phyloP scores from a whole-genome alignment of 2,888 invertebrate genomes.

The Heteropelma amictum region DNA sequence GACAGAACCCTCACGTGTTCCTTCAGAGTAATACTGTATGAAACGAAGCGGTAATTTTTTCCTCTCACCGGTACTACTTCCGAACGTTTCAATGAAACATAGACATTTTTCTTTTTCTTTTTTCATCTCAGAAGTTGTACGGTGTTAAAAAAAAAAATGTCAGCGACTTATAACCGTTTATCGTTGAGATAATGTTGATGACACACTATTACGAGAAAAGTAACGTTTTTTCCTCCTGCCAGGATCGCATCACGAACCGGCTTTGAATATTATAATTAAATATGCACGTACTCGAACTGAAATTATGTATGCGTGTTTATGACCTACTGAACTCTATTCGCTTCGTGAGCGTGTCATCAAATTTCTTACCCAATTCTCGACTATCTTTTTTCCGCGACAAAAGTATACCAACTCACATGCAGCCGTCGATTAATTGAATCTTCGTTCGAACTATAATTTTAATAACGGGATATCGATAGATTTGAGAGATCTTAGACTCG shows the following conservation, averaged over 20 bases:
- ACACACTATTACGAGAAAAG: slow-evolving; percentile 22
- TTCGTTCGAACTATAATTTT: too few species aligned
- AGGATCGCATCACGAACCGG: slow-evolving; percentile 41
- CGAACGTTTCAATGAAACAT: background rate
- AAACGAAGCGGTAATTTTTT: slow-evolving; percentile 41
- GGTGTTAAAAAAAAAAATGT: too few species aligned
- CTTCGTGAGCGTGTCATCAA: slow-evolving; percentile 42
- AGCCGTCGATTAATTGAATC: background rate
- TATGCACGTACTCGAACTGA: slow-evolving; percentile 17
- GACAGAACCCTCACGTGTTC: slow-evolving; percentile 9
- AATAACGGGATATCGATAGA: too few species aligned
- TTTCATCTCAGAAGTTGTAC: background rate
- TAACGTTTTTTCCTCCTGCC: background rate
- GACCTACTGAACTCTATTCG: slow-evolving; percentile 55
- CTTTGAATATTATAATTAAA: slow-evolving; percentile 11
- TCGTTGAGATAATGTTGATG: background rate
- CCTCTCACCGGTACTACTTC: background rate
- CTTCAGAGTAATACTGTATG: background rate
- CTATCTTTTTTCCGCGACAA: background rate
- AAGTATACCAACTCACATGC: background rate
- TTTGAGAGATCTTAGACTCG: background rate
- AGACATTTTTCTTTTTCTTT: background rate
- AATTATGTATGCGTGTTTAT: slow-evolving; percentile 33
- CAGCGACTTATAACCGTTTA: too few species aligned
- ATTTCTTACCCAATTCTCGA: slow-evolving; percentile 21